A percentile compares a stretch with the other conserved stretches of the same genome.
These are phyloP conservation scores for Leucoraja erinaceus DNA, from an alignment of 2,113 vertebrate genomes.

Conservation along the genomic window DNA sequence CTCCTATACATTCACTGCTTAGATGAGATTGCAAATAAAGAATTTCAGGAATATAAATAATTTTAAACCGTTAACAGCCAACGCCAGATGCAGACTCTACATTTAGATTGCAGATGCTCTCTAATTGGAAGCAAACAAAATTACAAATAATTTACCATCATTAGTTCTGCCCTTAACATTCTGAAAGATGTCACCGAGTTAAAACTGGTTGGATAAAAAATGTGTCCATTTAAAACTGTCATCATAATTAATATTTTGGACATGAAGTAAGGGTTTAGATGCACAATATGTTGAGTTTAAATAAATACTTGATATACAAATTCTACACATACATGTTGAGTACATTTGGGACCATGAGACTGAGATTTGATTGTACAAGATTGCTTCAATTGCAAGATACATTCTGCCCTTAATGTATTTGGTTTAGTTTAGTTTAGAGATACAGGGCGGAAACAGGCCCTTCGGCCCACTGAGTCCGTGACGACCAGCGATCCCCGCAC, in stretches of 20 bases:
- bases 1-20: not conserved
- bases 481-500: too few species aligned
- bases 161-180: slow-evolving; percentile 14
- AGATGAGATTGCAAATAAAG: not conserved
- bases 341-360: not conserved
- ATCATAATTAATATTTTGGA: slow-evolving; percentile 1
- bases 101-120: not conserved
- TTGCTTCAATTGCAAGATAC: not conserved
- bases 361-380: not conserved
- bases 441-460: too few species aligned
- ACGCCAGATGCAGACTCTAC: not conserved
- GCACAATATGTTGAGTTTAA: slow-evolving; percentile 10
- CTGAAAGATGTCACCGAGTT: not conserved
- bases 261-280: not conserved
- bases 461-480: too few species aligned
- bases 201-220: slow-evolving; percentile 24
- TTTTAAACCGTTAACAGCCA: not conserved
- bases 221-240: not conserved
- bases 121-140: slow-evolving; percentile 1
- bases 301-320: not conserved
- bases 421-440: too few species aligned
- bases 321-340: not conserved
- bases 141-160: slow-evolving; percentile 10
- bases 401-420: not conserved
- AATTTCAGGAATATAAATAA: not conserved